These are phyloP conservation scores for Chlorops oryzae DNA, from an alignment of 1,140 invertebrate species.

Conservation along the genomic window DNA sequence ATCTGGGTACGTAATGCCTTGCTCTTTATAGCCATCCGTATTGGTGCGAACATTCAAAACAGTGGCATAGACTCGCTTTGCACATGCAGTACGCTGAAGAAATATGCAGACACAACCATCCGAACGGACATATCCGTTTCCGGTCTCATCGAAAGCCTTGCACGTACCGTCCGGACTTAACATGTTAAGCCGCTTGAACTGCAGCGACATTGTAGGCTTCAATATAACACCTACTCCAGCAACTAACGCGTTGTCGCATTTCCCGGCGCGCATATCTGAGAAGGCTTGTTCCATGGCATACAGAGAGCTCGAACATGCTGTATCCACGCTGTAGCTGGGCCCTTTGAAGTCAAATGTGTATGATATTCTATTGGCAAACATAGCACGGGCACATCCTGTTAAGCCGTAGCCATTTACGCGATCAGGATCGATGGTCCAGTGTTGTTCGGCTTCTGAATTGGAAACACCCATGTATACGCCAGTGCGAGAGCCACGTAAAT, in stretches of 20 bases:
- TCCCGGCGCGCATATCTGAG: constrained; percentile 70
- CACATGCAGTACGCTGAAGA: constrained; percentile 69
- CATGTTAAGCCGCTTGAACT: constrained; percentile 89
- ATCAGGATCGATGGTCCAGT: constrained; percentile 67
- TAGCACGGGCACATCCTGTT: constrained; percentile 85
- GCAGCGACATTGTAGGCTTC: constrained; percentile 83
- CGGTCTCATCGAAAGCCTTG: constrained; percentile 87
- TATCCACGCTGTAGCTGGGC: constrained; percentile 89
- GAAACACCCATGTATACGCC: constrained; percentile 89
- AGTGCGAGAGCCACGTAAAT: constrained; percentile 75
- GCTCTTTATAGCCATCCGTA: constrained; percentile 81
- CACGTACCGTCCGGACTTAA: constrained; percentile 81
- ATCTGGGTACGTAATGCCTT: constrained; percentile 87
- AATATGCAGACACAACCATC: constrained; percentile 79
- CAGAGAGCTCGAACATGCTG: constrained; percentile 90
- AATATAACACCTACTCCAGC: constrained; percentile 77
- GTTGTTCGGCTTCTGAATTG: constrained; percentile 77
- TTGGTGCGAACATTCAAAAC: constrained; percentile 82
- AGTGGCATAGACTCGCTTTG: constrained; percentile 78
- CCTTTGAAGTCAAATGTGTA: constrained; percentile 90
- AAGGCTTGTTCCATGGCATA: constrained; percentile 84
- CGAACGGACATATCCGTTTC: constrained; percentile 87
- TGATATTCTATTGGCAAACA: constrained; percentile 95
- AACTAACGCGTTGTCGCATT: constrained; percentile 89
- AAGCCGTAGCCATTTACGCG: constrained; percentile 85